Evolutionary conservation across 2,797 vertebrate genomes (phyloP), one percentile per base, ranked within the genome.

Genomic region (Momotus momota): DNA sequence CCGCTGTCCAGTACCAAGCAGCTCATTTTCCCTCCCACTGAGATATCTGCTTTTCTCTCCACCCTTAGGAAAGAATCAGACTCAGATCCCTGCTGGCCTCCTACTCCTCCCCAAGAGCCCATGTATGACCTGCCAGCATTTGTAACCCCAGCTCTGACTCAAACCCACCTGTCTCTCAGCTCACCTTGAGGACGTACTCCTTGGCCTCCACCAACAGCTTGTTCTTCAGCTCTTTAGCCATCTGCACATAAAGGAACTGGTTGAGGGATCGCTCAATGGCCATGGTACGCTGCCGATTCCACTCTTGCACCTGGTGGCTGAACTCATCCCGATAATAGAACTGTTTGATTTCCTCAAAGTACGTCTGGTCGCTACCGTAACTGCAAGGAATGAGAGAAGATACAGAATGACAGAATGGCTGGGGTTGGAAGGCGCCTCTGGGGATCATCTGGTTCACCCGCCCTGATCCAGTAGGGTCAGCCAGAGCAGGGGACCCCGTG

Each of bases 291-390:
- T 99, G 99, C 52, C 99, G 98, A 96, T 99, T 99, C 99, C 99
- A 99, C 96, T 99, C 99, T 90, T 99, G 99, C 86, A 99, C 99
- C 95, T 99, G 99, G 98, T 99, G 99, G 96, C 99, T 99, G 98
- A 99, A 99, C 97, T 99, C 99, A 40, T 99, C 99, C 77, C 99
- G 98, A 96, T 99, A 99, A 97, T 99, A 99, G 97, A 99, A 99
- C 96, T 99, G 99, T 89, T 99, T 99, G 97, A 99, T 99, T 96
- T 99, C 99, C 78, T 99, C 99, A 92, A 99, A 99, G 96, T 99
- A 99, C 0, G 99, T 99, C 98, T 99, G 99, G 97, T 99, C 99
- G 0, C 97, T 99, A 17, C 99, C 99, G 14, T 98, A 99, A 86
- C 97, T 98, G 86, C 21, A 90, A 77, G 77, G 89, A 75, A 66